Evolutionary conservation across 92 coral and sea anemone genomes (phyloP).

Genomic region (Siderastrea radians): DNA sequence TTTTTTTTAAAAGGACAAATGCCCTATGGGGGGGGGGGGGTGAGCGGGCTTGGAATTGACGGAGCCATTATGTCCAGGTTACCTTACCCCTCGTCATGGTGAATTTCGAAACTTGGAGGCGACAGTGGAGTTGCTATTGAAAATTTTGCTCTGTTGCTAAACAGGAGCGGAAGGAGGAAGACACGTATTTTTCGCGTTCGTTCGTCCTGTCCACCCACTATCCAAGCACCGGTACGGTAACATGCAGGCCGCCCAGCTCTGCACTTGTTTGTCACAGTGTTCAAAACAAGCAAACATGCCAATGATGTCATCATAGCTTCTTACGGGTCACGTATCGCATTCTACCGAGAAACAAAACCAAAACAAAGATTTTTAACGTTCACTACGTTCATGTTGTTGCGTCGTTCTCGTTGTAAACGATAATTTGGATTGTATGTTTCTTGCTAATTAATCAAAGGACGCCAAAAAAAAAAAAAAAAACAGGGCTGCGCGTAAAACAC

Average conservation of each 20-base stretch:
- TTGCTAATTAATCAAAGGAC: neutral
- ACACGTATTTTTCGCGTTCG: no score
- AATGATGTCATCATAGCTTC: constrained; percentile 27
- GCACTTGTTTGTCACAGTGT: neutral
- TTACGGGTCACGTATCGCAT: constrained; percentile 12
- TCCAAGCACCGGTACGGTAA: no score
- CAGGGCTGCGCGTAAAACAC: neutral
- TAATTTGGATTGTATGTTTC: neutral
- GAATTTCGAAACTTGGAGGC: no score
- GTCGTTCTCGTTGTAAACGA: neutral
- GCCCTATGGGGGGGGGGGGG: no score
- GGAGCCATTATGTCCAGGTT: no score
- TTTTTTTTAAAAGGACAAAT: no score
- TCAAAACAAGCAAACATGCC: constrained; percentile 27
- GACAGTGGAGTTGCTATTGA: no score
- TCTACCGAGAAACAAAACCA: neutral
- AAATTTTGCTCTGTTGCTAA: no score
- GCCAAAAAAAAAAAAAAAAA: neutral
- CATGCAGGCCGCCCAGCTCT: neutral
- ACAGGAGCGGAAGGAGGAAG: no score
- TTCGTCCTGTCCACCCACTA: no score
- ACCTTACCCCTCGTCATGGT: no score
- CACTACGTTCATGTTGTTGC: neutral
- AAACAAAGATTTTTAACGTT: neutral
- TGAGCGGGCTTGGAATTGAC: no score